Evolutionary conservation across 2,113 vertebrate species (phyloP), one percentile per base, ranked within the genome.

Genomic region (Amphiprion percula): DNA sequence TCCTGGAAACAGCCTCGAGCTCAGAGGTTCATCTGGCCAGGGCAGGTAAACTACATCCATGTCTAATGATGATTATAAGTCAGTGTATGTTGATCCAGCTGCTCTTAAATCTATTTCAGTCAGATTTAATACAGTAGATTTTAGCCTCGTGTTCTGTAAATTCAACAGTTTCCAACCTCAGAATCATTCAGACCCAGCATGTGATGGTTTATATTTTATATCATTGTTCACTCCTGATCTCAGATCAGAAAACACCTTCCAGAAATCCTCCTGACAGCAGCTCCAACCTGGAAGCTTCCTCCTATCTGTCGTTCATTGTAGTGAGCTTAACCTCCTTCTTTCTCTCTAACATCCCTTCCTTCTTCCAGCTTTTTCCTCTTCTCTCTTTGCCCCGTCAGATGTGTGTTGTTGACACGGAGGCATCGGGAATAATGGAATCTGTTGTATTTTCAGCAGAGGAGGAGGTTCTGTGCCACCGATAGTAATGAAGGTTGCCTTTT

Each of bases 401-500:
- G 83, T 83, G 77, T 85, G 91, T 90, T 91, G 87, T 92, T 91
- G 92, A 94, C 91, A 94, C 90, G 54, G 77, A 92, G 91, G 85
- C 90, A 89, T 91, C 79, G 82, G 88, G 85, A 93, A 94, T 93
- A 94, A 94, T 94, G 92, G 88, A 91, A 93, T 92, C 87, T 88
- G 84, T 92, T 91, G 88, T 92, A 92, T 92, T 93, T 92, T 69
- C 93, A 77, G 87, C 86, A 64, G 88, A 90, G 86, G 75, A 88
- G 78, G 83, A 87, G 80, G 90, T 92, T 92, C 90, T 94, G 92
- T 93, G 86, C 81, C 88, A 88, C 90, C 91, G 92, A 94, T 94
- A 92, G 89, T 93, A 94, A 95, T 95, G 94, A 95, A 95, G 90
- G 90, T 91, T 92, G 84, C 84, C 84, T 92, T 94, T 93, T 93